Percentiles rank a stretch among this genome's conserved stretches.
These are phyloP conservation scores for Tenthredo mesomela DNA, from an alignment of 2,888 invertebrate genomes.

Conservation along the genomic window DNA sequence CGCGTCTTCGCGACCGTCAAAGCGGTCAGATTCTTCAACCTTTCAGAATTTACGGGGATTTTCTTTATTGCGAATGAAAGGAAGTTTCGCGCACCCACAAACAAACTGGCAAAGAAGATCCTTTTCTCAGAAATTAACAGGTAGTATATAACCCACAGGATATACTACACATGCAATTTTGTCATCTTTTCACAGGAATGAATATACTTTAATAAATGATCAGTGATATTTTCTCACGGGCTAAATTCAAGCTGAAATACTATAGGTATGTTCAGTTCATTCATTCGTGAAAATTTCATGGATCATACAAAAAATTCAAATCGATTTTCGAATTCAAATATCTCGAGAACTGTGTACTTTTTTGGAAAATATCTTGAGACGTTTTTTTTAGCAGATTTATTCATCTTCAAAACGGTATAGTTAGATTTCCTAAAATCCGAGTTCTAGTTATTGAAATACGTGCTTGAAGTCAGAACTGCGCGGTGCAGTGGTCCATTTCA, in stretches of 20 bases:
- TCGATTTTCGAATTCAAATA: too few relatives aligned
- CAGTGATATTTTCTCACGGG: not conserved
- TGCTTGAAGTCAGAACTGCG: too few relatives aligned
- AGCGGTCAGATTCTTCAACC: slow-evolving; percentile 31
- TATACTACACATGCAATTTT: not conserved
- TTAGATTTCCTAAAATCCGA: too few relatives aligned
- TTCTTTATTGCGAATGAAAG: slow-evolving; percentile 32
- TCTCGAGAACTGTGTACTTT: too few relatives aligned
- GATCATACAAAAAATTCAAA: too few relatives aligned
- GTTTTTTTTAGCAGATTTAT: too few relatives aligned
- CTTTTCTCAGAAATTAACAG: slow-evolving; percentile 37
- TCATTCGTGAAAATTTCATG: not conserved
- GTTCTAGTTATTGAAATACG: too few relatives aligned
- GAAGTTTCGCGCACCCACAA: slow-evolving; percentile 8
- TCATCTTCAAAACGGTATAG: too few relatives aligned
- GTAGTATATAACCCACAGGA: not conserved
- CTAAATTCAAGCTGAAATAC: not conserved
- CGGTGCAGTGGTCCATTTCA: not conserved
- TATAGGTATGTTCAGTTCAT: too few relatives aligned
- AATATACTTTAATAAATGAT: not conserved
- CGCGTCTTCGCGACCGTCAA: slow-evolving; percentile 30
- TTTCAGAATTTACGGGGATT: slow-evolving; percentile 11
- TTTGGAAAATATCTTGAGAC: too few relatives aligned
- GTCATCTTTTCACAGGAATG: not conserved
- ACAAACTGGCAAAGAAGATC: not conserved